Evolutionary conservation across 2,113 vertebrate genomes (phyloP).

Genomic region (Oostethus manadensis): DNA sequence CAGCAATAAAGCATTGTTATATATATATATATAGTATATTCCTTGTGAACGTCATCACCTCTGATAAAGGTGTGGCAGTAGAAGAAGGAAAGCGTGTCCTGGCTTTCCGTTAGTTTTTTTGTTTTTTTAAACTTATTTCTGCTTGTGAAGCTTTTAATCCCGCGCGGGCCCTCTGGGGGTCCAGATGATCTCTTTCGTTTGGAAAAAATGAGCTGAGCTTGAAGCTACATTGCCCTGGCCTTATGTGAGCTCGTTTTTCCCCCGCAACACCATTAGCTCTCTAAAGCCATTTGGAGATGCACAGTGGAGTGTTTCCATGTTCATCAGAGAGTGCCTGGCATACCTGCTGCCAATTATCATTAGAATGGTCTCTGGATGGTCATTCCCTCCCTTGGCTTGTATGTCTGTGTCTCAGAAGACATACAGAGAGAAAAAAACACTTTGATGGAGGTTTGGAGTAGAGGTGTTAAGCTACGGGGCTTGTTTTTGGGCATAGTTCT

Average conservation of each 20-base stretch:
- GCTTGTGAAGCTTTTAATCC: slow-evolving; percentile 60
- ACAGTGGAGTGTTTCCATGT: slow-evolving; percentile 58
- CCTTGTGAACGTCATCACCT: background rate
- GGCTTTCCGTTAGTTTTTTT: slow-evolving; percentile 36
- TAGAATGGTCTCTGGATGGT: slow-evolving; percentile 55
- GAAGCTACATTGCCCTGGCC: slow-evolving; percentile 63
- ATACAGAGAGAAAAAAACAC: slow-evolving; percentile 26
- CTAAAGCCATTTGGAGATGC: slow-evolving; percentile 65
- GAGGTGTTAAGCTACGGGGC: slow-evolving; percentile 20
- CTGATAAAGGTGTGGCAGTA: slow-evolving; percentile 24
- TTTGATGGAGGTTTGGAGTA: slow-evolving; percentile 29
- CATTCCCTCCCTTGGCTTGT: slow-evolving; percentile 41
- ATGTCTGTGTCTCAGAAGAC: slow-evolving; percentile 25
- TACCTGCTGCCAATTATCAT: slow-evolving; percentile 65
- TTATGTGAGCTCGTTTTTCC: slow-evolving; percentile 54
- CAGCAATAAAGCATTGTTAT: background rate
- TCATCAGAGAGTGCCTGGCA: slow-evolving; percentile 63
- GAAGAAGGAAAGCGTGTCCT: slow-evolving; percentile 50
- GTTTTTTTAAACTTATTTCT: slow-evolving; percentile 63
- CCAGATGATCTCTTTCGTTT: slow-evolving; percentile 66
- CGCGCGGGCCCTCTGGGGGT: slow-evolving; percentile 51
- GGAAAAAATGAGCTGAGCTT: slow-evolving; percentile 64
- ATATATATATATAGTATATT: slow-evolving; percentile 8
- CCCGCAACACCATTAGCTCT: slow-evolving; percentile 54
- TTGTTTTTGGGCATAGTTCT: slow-evolving; percentile 16